These are phyloP conservation scores for Miichthys miiuy DNA, from an alignment of 2,797 vertebrate species.

Conservation along the genomic window DNA sequence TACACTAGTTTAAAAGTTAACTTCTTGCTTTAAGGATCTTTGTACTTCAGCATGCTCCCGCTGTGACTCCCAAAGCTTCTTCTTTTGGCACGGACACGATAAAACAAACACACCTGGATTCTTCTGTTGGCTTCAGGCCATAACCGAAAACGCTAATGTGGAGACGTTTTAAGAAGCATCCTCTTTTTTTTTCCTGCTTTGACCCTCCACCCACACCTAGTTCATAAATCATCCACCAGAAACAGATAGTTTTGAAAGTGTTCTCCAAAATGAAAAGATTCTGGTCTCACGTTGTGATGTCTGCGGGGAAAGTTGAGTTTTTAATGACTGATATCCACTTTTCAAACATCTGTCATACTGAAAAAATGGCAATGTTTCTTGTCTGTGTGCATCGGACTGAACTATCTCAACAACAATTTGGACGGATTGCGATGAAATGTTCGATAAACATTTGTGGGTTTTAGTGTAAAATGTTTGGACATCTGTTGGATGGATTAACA, in stretches of 20 bases:
- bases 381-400: neutral
- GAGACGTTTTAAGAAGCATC: conserved; percentile 12
- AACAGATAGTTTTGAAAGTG: conserved; percentile 5
- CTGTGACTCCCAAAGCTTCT: conserved; percentile 13
- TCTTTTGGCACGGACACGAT: neutral
- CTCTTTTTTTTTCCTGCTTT: conserved; percentile 5
- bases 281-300: neutral
- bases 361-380: neutral
- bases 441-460: neutral
- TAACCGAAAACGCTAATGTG: conserved; percentile 7
- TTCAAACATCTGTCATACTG: neutral
- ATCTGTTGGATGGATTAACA: neutral
- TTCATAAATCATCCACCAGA: conserved; percentile 22
- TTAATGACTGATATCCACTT: neutral
- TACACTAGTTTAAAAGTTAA: conserved; percentile 21
- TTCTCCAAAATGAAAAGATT: conserved; percentile 2
- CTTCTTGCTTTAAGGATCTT: conserved; percentile 6
- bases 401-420: neutral
- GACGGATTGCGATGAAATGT: neutral
- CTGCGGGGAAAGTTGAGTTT: neutral
- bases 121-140: conserved; percentile 18
- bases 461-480: neutral
- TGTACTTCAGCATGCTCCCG: neutral
- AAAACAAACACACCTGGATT: conserved; percentile 46
- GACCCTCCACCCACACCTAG: conserved; percentile 21